A percentile compares a stretch with the other conserved stretches of the same genome.
Conservation (phyloP, 2,888 invertebrate species). For the Polydrusus pterygomalis region DNA sequence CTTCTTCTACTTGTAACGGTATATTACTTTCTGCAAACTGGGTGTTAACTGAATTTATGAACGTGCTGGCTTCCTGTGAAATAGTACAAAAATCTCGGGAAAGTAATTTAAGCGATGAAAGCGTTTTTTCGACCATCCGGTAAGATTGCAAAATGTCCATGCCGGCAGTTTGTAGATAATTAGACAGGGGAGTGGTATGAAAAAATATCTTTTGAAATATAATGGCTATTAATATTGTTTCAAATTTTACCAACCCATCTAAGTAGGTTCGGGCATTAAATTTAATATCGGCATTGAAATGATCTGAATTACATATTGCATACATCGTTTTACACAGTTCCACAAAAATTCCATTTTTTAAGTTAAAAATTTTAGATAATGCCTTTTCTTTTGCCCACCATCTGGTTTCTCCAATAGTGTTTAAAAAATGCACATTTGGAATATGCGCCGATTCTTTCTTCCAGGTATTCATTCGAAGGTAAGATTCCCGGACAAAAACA, state of each 20-base stretch:
- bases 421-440: not conserved
- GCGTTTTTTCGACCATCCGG: slow-evolving; percentile 5
- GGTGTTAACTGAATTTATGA: too few species aligned
- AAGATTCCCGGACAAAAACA: not conserved
- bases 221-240: too few species aligned
- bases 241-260: not conserved
- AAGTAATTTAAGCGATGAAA: slow-evolving; percentile 8
- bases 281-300: not conserved
- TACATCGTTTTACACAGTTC: not conserved
- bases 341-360: not conserved
- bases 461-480: not conserved
- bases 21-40: too few species aligned
- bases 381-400: slow-evolving; percentile 17
- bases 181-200: not conserved
- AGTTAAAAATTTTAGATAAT: not conserved
- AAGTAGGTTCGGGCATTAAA: not conserved
- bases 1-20: slow-evolving; percentile 8
- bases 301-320: not conserved
- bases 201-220: not conserved
- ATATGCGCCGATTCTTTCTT: not conserved
- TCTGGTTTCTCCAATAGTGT: slow-evolving; percentile 16
- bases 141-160: not conserved
- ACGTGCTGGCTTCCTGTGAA: too few species aligned
- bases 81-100: slow-evolving; percentile 20
- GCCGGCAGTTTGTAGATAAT: not conserved